Evolutionary conservation across 30 jellyfish, hydroid and myxozoan species (phyloP), one percentile per base, ranked within the genome.

Genomic region (Turritopsis rubra): DNA sequence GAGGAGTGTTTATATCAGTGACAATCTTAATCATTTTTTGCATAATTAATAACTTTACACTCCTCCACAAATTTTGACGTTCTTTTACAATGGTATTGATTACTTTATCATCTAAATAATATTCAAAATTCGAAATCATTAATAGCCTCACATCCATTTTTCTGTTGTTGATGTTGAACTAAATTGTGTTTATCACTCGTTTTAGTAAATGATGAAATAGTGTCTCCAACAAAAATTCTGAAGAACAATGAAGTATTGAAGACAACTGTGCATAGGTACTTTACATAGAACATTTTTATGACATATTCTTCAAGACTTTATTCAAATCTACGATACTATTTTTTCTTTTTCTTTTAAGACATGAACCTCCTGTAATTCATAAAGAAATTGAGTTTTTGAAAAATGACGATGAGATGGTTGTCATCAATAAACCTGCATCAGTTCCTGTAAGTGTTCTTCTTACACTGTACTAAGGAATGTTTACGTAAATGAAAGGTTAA

Each of bases 321-420:
- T n/a, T n/a, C n/a, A n/a, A n/a, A n/a, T n/a, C n/a, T n/a, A n/a
- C n/a, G n/a, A n/a, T n/a, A n/a, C n/a, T n/a, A n/a, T n/a, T n/a
- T n/a, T n/a, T n/a, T n/a, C n/a, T n/a, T n/a, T n/a, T 1, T 18
- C 20, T 21, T 17, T 77, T n/a, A 5, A 82, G 99, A 31, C 99
- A 93, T 53, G 99, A 93, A 73, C 96, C 95, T 16, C 99, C 99
- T 8, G 99, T 93, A 29, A 52, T 83, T 82, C 79, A 66, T 53
- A 53, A 85, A 17, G 88, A 84, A 18, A 72, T 93, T 80, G 99
- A 93, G 71, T 81, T 93, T 81, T 75, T 93, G 28, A 79, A 85
- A 73, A 89, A 89, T 77, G 85, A 84, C 82, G 92, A 85, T 7
- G 86, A 81, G 17, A 73, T 93, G 85, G 96, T 93, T 24, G 97